A percentile compares a stretch with the other conserved stretches of the same genome.
These are phyloP conservation scores for Hoplias malabaricus DNA, from an alignment of 2,113 vertebrate genomes.

Conservation along the genomic window DNA sequence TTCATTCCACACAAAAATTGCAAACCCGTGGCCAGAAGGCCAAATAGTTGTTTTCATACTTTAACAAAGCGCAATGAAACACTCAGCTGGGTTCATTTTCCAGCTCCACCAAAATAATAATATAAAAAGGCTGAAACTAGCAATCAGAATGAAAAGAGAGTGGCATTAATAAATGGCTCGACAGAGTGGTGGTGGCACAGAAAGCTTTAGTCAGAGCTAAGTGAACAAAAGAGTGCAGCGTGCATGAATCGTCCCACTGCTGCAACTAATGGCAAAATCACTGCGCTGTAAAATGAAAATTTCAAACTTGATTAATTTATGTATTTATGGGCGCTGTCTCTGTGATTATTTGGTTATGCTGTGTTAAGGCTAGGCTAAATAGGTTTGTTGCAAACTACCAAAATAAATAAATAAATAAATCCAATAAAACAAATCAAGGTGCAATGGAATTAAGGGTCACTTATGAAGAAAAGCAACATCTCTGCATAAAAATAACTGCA, in stretches of 20 bases:
- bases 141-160: constrained; percentile 43
- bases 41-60: constrained; percentile 63
- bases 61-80: constrained; percentile 63
- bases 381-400: constrained; percentile 52
- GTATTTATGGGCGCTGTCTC: constrained; percentile 71
- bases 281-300: constrained; percentile 82
- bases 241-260: constrained; percentile 72
- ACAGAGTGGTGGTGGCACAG: constrained; percentile 54
- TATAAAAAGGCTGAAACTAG: constrained; percentile 43
- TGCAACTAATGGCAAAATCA: constrained; percentile 76
- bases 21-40: constrained; percentile 44
- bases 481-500: constrained; percentile 33
- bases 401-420: not conserved
- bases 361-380: constrained; percentile 63
- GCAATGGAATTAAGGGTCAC: constrained; percentile 30
- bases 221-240: constrained; percentile 68
- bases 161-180: constrained; percentile 66
- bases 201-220: constrained; percentile 77
- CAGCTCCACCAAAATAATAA: constrained; percentile 35
- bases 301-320: constrained; percentile 81
- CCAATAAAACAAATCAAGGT: constrained; percentile 50
- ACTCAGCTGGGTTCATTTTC: constrained; percentile 62
- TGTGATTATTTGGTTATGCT: constrained; percentile 64
- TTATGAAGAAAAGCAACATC: constrained; percentile 45
- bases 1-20: constrained; percentile 9